These are phyloP conservation scores for Ptycholaimellus sp. DNA, from an alignment of 2,888 invertebrate genomes.

Conservation along the genomic window DNA sequence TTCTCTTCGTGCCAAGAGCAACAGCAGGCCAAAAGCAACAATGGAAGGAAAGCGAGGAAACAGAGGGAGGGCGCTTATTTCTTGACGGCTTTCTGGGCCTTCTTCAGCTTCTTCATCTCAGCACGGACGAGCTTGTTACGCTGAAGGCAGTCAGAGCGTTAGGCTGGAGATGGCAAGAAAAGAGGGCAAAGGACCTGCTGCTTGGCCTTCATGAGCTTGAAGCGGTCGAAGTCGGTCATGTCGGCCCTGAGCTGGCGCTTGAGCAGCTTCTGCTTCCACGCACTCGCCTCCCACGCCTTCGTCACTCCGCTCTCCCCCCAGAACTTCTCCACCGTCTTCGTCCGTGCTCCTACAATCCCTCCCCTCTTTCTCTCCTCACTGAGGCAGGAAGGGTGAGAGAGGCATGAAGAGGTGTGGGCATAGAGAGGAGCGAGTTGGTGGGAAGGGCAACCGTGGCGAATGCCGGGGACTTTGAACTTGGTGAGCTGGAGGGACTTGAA, in stretches of 20 bases:
- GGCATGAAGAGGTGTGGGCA: too few species aligned
- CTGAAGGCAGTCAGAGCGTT: constrained; percentile 13
- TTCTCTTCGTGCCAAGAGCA: too few species aligned
- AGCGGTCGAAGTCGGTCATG: constrained; percentile 79
- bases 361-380: too few species aligned
- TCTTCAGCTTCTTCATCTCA: constrained; percentile 29
- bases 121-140: constrained; percentile 29
- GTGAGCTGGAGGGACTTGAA: constrained; percentile 75
- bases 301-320: constrained; percentile 59
- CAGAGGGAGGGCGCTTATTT: constrained; percentile 11
- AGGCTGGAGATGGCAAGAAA: too few species aligned
- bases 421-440: too few species aligned
- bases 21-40: too few species aligned
- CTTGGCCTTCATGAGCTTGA: constrained; percentile 71
- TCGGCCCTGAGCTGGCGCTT: constrained; percentile 56
- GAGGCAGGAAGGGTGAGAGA: too few species aligned
- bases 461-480: constrained; percentile 41
- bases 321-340: constrained; percentile 60
- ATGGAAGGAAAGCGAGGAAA: too few species aligned
- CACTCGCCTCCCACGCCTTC: constrained; percentile 62
- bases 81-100: constrained; percentile 20
- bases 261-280: constrained; percentile 69
- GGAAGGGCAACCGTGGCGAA: too few species aligned
- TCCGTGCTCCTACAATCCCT: constrained; percentile 59
- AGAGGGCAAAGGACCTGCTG: constrained; percentile 36